A percentile compares a stretch with the other conserved stretches of the same genome.
Evolutionary conservation across 2,888 invertebrate species (phyloP).

Genomic region (Mesoligia furuncula): DNA sequence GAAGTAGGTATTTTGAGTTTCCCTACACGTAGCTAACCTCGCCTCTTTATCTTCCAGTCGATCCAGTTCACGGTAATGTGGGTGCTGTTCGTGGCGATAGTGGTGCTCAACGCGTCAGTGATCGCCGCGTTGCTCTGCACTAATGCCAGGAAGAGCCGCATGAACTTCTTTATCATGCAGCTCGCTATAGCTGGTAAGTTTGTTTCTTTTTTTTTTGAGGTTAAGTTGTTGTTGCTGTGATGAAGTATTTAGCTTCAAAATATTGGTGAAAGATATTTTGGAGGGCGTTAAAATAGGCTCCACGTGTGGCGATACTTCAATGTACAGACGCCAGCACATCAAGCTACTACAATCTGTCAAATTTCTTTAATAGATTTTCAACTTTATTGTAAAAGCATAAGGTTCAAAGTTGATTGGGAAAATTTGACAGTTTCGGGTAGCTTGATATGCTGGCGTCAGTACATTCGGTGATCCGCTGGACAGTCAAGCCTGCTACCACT

Average conservation of each 20-base stretch:
- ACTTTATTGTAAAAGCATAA: too few relatives aligned
- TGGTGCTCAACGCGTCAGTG: constrained; percentile 96
- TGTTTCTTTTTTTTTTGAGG: background rate
- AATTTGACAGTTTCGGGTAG: too few relatives aligned
- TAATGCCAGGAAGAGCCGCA: constrained; percentile 96
- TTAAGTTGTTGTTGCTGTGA: background rate
- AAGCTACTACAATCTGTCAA: too few relatives aligned
- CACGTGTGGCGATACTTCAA: background rate
- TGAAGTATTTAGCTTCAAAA: background rate
- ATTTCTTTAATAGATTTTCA: too few relatives aligned
- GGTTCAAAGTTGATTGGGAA: too few relatives aligned
- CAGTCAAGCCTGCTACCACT: background rate
- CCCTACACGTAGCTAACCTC: background rate
- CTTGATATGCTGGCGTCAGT: too few relatives aligned
- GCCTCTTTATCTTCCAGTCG: constrained; percentile 89
- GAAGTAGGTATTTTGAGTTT: background rate
- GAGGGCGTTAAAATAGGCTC: background rate
- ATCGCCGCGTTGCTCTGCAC: constrained; percentile 95
- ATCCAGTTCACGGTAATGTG: constrained; percentile 96
- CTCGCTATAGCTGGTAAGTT: constrained; percentile 96
- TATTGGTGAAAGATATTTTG: background rate
- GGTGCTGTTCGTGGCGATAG: constrained; percentile 95
- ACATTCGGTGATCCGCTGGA: background rate
- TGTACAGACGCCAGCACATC: too few relatives aligned
- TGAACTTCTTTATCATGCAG: constrained; percentile 99